phyloP scores from a whole-genome alignment of 2,113 vertebrate species.

The Rhizomys pruinosus region DNA sequence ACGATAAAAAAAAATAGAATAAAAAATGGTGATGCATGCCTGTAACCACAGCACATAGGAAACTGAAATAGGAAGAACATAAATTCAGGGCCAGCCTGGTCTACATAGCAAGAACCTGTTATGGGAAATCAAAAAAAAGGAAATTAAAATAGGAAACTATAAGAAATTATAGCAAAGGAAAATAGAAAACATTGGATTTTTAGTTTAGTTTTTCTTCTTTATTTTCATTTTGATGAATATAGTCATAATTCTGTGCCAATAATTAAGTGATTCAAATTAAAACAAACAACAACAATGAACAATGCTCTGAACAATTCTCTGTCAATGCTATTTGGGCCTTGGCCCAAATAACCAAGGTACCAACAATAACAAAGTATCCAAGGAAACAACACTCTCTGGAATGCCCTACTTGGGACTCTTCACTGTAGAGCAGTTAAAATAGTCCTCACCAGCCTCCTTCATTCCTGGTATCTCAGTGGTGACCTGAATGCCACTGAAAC shows the following conservation, averaged over 20 bases:
- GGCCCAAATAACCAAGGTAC: conserved; percentile 23
- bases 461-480: not conserved
- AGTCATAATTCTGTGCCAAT: conserved; percentile 47
- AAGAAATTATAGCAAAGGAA: conserved; percentile 26
- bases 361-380: not conserved
- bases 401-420: not conserved
- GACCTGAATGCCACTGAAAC: not conserved
- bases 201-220: conserved; percentile 47
- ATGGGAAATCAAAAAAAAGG: not conserved
- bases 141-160: conserved; percentile 42
- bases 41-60: not conserved
- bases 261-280: conserved; percentile 50
- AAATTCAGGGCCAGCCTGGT: not conserved
- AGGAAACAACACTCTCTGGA: not conserved
- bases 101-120: not conserved
- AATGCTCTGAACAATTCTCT: not conserved
- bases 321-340: not conserved
- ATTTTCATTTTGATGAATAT: conserved; percentile 54
- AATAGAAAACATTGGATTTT: conserved; percentile 52
- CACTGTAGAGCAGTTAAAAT: not conserved
- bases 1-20: too few species aligned
- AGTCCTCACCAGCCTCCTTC: not conserved
- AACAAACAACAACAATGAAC: conserved; percentile 43
- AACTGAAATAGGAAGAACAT: not conserved
- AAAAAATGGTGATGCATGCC: not conserved